phyloP scores from a whole-genome alignment of 2,797 vertebrate genomes.

The Aeoliscus strigatus region DNA sequence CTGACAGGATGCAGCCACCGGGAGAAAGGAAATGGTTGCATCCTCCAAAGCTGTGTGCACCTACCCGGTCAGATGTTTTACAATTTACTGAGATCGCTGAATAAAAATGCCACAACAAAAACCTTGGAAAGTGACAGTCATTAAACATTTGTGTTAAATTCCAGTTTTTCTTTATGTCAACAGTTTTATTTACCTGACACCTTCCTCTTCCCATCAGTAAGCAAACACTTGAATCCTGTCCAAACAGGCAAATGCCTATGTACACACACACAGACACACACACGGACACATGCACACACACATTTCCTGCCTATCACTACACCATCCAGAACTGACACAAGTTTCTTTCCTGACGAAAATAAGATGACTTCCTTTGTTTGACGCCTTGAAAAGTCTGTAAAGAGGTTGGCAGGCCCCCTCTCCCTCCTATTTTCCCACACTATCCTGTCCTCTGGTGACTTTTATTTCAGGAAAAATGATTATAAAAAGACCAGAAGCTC shows the following conservation, averaged over 20 bases:
- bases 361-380: conserved; percentile 74
- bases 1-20: conserved; percentile 73
- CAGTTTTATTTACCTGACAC: conserved; percentile 37
- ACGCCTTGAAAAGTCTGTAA: conserved; percentile 65
- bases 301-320: conserved; percentile 58
- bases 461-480: conserved; percentile 53
- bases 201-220: conserved; percentile 39
- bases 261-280: conserved; percentile 21
- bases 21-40: conserved; percentile 67
- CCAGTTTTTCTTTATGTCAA: neutral
- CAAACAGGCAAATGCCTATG: conserved; percentile 24
- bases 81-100: conserved; percentile 9
- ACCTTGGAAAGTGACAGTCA: neutral
- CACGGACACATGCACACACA: conserved; percentile 25
- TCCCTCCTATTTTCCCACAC: conserved; percentile 60
- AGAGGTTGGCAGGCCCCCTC: conserved; percentile 36
- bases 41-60: conserved; percentile 52
- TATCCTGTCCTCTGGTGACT: conserved; percentile 41
- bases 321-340: conserved; percentile 63
- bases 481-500: conserved; percentile 47
- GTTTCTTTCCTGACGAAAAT: conserved; percentile 71
- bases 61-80: conserved; percentile 21
- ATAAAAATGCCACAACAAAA: neutral
- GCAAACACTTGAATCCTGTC: conserved; percentile 58
- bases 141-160: neutral